Evolutionary conservation across 2,113 vertebrate species (phyloP), one percentile per base, ranked within the genome.

Genomic region (Piprites chloris): DNA sequence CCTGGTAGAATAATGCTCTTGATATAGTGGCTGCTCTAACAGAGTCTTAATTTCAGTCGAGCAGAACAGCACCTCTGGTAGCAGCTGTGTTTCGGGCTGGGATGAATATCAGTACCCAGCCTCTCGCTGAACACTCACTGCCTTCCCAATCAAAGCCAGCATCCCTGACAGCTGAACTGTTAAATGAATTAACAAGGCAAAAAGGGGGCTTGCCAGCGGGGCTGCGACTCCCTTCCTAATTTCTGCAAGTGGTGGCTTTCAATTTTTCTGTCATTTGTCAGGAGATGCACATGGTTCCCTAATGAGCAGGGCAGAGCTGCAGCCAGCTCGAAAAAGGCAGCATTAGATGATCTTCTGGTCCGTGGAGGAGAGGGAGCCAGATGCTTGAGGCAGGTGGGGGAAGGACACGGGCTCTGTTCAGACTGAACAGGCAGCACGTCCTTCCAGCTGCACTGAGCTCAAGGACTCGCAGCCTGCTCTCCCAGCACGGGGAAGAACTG

Each of bases 181-280:
- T 95, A 89, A 95, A 96, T 81, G 94, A 96, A 94, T 96, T 95
- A 96, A 96, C 89, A 90, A 93, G 90, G 88, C 44, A 4, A 95
- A 91, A 85, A 95, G 91, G 85, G 89, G 93, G 66, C 72, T 85
- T 85, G 95, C 86, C 63, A 32, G 68, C 1, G 66, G 85, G 92
- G 88, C 93, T 87, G 80, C 4, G 41, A 83, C 84, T 95, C 88
- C 92, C 90, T 83, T 90, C 92, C 75, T 81, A 63, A 91, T 95
- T 96, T 86, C 87, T 86, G 91, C 86, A 73, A 96, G 94, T 76
- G 91, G 91, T 13, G 23, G 91, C 96, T 92, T 94, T 94, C 90
- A 89, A 72, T 78, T 96, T 92, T 95, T 77, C 89, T 96, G 91
- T 91, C 82, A 41, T 93, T 96, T 93, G 68, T 75, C 27, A 21